A percentile compares a stretch with the other conserved stretches of the same genome.
Evolutionary conservation across 2,888 invertebrate genomes (phyloP).

Genomic region (Tenthredo mesomela): DNA sequence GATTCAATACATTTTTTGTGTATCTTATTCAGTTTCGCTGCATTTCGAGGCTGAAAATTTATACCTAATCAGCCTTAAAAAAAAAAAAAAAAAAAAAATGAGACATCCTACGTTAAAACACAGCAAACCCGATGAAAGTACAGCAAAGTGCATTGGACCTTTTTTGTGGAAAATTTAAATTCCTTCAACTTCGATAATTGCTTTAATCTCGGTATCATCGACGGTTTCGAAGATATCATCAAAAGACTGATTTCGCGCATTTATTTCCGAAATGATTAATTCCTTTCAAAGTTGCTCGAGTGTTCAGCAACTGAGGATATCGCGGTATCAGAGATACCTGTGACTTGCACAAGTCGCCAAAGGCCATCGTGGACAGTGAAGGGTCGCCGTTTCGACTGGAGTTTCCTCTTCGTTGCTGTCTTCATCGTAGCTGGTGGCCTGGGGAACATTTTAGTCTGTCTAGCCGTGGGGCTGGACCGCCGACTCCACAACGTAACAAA

Average conservation of each 20-base stretch:
- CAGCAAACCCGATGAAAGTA: not conserved
- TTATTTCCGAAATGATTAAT: not conserved
- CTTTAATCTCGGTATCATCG: not conserved
- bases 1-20: not conserved
- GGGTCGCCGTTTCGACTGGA: slow-evolving; percentile 83
- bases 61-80: not conserved
- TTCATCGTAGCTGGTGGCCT: slow-evolving; percentile 94
- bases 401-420: slow-evolving; percentile 90
- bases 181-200: not conserved
- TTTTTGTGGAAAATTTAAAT: not conserved
- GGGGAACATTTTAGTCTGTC: slow-evolving; percentile 95
- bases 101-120: no score
- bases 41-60: not conserved
- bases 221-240: not conserved
- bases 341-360: slow-evolving; percentile 62
- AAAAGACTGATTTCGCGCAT: not conserved
- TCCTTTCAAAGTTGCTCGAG: slow-evolving; percentile 64
- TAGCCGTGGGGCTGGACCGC: slow-evolving; percentile 94
- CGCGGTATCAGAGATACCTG: slow-evolving; percentile 62
- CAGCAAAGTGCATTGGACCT: not conserved
- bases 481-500: slow-evolving; percentile 97
- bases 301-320: slow-evolving; percentile 62
- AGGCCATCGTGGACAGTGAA: slow-evolving; percentile 57
- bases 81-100: no score
- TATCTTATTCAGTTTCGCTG: not conserved